Evolutionary conservation across 2,888 invertebrate genomes (phyloP), one percentile per base, ranked within the genome.

Genomic region (Aphidius colemani): DNA sequence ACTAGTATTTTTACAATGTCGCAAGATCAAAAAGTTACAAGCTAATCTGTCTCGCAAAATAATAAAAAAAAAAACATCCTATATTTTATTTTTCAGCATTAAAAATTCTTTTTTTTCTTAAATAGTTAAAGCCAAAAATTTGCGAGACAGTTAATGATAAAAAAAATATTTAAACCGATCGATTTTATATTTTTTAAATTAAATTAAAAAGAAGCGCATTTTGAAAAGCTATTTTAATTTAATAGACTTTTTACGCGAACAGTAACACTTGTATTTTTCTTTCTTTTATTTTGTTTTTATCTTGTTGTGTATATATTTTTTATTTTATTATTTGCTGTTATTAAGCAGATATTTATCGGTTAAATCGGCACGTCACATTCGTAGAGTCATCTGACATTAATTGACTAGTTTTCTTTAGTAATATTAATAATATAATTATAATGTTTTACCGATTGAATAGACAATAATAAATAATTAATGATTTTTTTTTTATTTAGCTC

Each of bases 381-480:
- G 72, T 73, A 77, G 78, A 78, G 75, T 73, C 77, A 80, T 78
- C 75, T 77, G 75, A 56, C 75, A 70, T 75, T 81, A 81, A 81
- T 81, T 81, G 81, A 81, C 81, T 80, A 80, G 78, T 74, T 75
- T 71, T 72, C 69, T 69, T 65, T 69, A 70, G 65, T 51, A 48
- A 63, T 61, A 50, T 61, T 61, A 39, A 53, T 55, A 61, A 50
- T 57, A 51, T 46, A 13, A 10, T 11, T 53, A 49, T 58, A 58
- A 13, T 58, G 59, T 64, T 56, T 51, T 59, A 30, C 30, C 30
- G 30, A 30, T 30, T 30, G 30, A 30, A 30, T 30, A 30, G 30
- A 30, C 5, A 30, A 30, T 30, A 30, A 30, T 30, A 30, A 30
- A 3, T 30, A 30, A 30, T 30, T 3, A 30, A 5, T 30, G 3